A percentile compares a stretch with the other conserved stretches of the same genome.
These are phyloP conservation scores for Drepana falcataria DNA, from an alignment of 2,888 invertebrate genomes.

Conservation along the genomic window DNA sequence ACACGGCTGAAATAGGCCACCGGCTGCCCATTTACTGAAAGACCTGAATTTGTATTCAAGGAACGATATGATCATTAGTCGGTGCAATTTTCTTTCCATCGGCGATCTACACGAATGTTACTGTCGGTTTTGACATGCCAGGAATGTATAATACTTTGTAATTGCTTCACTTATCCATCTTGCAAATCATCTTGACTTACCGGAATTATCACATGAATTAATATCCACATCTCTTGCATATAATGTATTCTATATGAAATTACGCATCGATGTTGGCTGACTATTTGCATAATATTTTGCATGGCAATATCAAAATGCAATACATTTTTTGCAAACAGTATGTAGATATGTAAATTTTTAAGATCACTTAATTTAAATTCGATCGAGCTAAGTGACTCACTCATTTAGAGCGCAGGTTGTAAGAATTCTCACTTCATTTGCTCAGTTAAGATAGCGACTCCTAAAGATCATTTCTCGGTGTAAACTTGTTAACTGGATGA, in stretches of 20 bases:
- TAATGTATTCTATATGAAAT: conserved; percentile 34
- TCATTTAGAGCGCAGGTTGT: conserved; percentile 34
- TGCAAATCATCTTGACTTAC: conserved; percentile 43
- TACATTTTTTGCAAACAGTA: conserved; percentile 25
- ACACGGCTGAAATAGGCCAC: conserved; percentile 61
- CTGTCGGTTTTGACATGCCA: conserved; percentile 45
- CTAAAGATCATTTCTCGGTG: conserved; percentile 15
- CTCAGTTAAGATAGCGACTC: conserved; percentile 44
- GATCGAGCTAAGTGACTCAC: conserved; percentile 37
- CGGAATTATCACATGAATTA: conserved; percentile 35
- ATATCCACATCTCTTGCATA: conserved; percentile 42
- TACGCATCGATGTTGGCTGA: conserved; percentile 31
- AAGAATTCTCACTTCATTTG: conserved; percentile 51
- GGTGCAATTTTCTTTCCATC: conserved; percentile 73
- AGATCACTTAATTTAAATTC: conserved; percentile 37
- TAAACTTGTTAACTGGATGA: conserved; percentile 22
- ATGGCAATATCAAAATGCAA: conserved; percentile 30
- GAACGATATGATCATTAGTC: conserved; percentile 73
- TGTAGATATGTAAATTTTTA: conserved; percentile 24
- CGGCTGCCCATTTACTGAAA: conserved; percentile 58
- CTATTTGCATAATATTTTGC: conserved; percentile 37
- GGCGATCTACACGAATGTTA: conserved; percentile 50
- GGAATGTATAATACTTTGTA: conserved; percentile 63
- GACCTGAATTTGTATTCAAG: conserved; percentile 73
- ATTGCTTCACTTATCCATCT: conserved; percentile 53